These are phyloP conservation scores for Uria aalge DNA, from an alignment of 2,113 vertebrate species.

Conservation along the genomic window DNA sequence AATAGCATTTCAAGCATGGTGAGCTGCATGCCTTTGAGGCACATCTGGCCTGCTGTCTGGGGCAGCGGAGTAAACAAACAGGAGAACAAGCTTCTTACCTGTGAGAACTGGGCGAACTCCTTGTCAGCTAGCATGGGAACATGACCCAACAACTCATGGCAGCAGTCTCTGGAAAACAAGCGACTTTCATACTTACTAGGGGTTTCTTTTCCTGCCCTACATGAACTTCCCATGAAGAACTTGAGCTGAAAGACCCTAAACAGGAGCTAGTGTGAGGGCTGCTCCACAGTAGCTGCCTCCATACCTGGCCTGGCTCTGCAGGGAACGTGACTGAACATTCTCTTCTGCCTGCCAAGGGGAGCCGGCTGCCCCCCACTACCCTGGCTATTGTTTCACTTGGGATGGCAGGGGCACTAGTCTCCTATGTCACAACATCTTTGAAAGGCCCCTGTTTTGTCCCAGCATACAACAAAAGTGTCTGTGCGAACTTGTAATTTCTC, in stretches of 20 bases:
- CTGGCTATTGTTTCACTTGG: background rate
- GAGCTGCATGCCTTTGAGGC: background rate
- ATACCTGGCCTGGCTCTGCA: background rate
- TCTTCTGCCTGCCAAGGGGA: background rate
- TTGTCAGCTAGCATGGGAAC: slow-evolving; percentile 84
- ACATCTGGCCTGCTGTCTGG: background rate
- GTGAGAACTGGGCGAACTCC: slow-evolving; percentile 84
- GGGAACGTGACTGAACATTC: background rate
- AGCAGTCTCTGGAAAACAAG: slow-evolving; percentile 79
- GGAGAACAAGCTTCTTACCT: slow-evolving; percentile 66
- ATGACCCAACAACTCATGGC: slow-evolving; percentile 82
- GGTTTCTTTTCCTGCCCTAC: background rate
- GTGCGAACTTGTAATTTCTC: slow-evolving; percentile 30
- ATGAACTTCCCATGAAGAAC: background rate
- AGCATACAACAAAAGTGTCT: background rate
- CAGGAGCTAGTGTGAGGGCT: background rate
- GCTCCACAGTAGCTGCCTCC: background rate
- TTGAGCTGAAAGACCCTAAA: background rate
- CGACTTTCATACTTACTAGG: background rate
- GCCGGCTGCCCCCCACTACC: background rate
- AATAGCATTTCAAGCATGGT: background rate
- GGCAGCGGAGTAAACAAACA: background rate
- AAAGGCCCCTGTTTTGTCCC: slow-evolving; percentile 15
- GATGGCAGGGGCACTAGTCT: background rate
- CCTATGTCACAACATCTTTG: slow-evolving; percentile 43